Evolutionary conservation across 2,888 invertebrate species (phyloP), one percentile per base, ranked within the genome.

Genomic region (Ormyrus rosae): DNA sequence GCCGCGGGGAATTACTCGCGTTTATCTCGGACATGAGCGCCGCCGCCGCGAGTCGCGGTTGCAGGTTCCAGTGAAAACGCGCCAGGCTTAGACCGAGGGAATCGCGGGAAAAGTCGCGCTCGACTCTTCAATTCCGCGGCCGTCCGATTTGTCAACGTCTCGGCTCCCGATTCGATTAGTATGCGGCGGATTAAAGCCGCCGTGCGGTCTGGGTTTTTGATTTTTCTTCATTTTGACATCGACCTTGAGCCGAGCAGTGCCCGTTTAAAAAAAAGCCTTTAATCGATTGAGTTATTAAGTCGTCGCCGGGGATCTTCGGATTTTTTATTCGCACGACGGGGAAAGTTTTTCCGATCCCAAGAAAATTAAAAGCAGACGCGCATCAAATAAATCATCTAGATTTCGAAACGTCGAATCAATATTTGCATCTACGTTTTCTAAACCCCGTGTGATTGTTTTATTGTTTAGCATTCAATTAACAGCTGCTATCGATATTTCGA

Each of bases 131-230:
- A 78, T 68, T 72, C 58, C 6, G 46, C 34, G 48, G 8, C 53
- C 50, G 48, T 79, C 50, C 69, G 19, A 80, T 80, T 80, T 58
- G 58, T 80, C 74, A 74, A 70, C 53, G 65, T 70, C 65, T 56
- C 4, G 34, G 58, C 63, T 74, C 73, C 56, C 68, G n/a, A 64
- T 79, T 70, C 34, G 69, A 74, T 79, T 58, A 63, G 51, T 69
- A 56, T 74, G 6, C 51, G 19, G 45, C 63, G n/a, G n/a, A 34
- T 34, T 34, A 34, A 34, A 51, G 60, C 34, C 50, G 13, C 65
- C 6, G 6, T 56, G 34, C 1, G 34, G 34, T 4, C 34, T 4
- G 4, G 34, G 4, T 4, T 1, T 34, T 34, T 34, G 4, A 4
- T 34, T 34, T 4, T 34, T 34, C 34, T 34, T 34, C 4, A 34